Percentiles rank a stretch among this genome's conserved stretches.
Conservation (phyloP, 2,797 vertebrate genomes). For the Pseudopleuronectes americanus region DNA sequence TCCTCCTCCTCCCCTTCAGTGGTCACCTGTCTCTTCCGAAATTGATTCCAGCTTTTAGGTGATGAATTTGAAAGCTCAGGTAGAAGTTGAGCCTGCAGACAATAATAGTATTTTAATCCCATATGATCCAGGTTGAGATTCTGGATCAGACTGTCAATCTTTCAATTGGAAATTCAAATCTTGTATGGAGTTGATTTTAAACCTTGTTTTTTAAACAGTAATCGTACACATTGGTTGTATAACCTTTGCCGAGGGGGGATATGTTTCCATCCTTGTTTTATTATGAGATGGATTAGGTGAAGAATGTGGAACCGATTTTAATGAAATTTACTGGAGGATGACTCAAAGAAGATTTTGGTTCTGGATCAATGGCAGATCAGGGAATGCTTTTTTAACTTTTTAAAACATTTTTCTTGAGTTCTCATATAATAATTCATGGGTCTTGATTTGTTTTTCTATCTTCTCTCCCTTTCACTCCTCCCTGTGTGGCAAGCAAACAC, state of each 20-base stretch:
- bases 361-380: too few relatives aligned
- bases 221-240: too few relatives aligned
- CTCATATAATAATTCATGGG: too few relatives aligned
- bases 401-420: too few relatives aligned
- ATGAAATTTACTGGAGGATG: too few relatives aligned
- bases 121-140: constrained; percentile 24
- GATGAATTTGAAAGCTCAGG: constrained; percentile 44
- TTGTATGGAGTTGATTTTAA: background rate
- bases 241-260: too few relatives aligned
- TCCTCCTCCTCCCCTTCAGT: constrained; percentile 11
- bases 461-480: constrained; percentile 1
- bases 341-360: too few relatives aligned
- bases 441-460: constrained; percentile 17
- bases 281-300: too few relatives aligned
- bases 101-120: constrained; percentile 56
- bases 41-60: constrained; percentile 43
- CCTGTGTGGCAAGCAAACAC: constrained; percentile 10
- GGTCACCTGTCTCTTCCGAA: constrained; percentile 40
- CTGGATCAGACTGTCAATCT: constrained; percentile 8
- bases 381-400: too few relatives aligned
- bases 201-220: background rate
- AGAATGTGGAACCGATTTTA: too few relatives aligned
- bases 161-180: background rate
- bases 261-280: too few relatives aligned
- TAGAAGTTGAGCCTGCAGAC: constrained; percentile 17